Evolutionary conservation across 2,888 invertebrate species (phyloP), one percentile per base, ranked within the genome.

Genomic region (Drosophila gaucha): DNA sequence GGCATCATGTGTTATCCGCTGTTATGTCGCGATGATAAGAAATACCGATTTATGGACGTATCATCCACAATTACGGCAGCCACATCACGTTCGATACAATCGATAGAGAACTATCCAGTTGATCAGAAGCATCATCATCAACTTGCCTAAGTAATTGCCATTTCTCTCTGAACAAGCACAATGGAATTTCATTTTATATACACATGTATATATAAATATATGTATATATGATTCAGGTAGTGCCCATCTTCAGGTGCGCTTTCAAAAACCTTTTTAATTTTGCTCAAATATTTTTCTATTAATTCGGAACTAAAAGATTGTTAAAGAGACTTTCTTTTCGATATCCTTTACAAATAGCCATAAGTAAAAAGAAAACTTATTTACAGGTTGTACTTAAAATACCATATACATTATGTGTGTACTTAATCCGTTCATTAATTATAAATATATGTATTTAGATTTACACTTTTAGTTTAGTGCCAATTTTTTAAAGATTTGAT

Each of bases 1-100:
- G 93, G 94, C 67, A 93, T 94, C 28, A 93, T 95, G 75, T 95
- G 95, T 78, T 95, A 95, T 89, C 95, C 95, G 26, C 92, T 94
- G 46, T 86, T 95, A 44, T 95, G 94, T 56, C 86, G 89, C 44
- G 85, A 89, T 24, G 91, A 92, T 50, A 89, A 90, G 39, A 91
- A 90, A 55, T 92, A 92, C 67, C 89, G 89, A 31, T 91, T 91
- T 49, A 91, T 92, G 92, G 91, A 91, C 67, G 90, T 89, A 2
- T 91, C 91, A 0, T 91, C 91, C 5, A 92, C 91, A 4, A 91
- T 91, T 1, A 90, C 92, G 10, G 89, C 89, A 16, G 88, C 91
- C 31, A 91, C 92, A n/a, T 91, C 92, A 20, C 89, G 90, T 14
- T 91, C 91, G 4, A 91, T 91, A 70, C 91, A 91, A 57, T 91